A percentile compares a stretch with the other conserved stretches of the same genome.
Evolutionary conservation across 2,113 vertebrate species (phyloP).

Genomic region (Megalops atlanticus): DNA sequence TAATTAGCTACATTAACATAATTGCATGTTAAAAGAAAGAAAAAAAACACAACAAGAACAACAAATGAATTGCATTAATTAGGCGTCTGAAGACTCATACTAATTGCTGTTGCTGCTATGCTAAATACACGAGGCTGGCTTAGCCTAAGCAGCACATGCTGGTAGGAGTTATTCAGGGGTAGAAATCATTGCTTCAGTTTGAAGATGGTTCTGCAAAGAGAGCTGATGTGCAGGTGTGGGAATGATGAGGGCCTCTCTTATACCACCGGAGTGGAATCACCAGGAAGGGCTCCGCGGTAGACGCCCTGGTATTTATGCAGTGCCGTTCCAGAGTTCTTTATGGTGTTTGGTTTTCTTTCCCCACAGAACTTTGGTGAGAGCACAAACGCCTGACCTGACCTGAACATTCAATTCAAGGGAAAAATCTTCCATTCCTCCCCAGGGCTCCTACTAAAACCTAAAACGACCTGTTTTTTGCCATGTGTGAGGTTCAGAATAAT

Average conservation of each 20-base stretch:
- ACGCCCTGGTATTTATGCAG: neutral
- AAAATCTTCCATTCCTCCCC: neutral
- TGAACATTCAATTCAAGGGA: neutral
- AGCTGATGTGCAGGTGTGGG: neutral
- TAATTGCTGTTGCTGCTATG: slow-evolving; percentile 40
- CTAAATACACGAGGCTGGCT: neutral
- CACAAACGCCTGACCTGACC: neutral
- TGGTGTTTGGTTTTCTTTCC: neutral
- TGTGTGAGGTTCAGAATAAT: neutral
- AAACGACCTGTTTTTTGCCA: neutral
- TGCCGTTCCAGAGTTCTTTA: neutral
- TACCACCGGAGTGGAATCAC: neutral
- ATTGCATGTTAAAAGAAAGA: slow-evolving; percentile 54
- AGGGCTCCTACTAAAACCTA: neutral
- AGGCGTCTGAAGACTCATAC: slow-evolving; percentile 46
- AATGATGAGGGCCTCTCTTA: neutral
- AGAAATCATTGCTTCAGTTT: neutral
- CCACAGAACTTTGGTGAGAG: neutral
- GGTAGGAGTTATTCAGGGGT: neutral
- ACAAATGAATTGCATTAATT: slow-evolving; percentile 53
- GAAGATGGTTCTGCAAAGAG: neutral
- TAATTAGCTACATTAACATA: slow-evolving; percentile 56
- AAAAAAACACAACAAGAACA: slow-evolving; percentile 44
- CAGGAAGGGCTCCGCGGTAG: neutral
- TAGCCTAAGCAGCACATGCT: neutral